Conservation (phyloP, 2,797 vertebrate species). For the Rhincodon typus region DNA sequence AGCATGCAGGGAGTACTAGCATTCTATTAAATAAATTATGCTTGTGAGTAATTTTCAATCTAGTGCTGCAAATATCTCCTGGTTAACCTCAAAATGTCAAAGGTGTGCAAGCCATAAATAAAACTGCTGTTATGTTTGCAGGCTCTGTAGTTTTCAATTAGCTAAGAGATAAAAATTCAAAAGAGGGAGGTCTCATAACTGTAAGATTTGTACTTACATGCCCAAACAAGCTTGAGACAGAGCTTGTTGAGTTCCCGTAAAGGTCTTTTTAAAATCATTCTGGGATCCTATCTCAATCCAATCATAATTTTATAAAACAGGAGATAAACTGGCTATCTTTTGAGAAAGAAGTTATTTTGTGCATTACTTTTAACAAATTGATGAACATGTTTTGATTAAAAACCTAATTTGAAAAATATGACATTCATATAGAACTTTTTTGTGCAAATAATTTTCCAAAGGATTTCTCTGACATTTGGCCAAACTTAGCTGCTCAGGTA, state of each 20-base stretch:
- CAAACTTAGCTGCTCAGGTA: not conserved
- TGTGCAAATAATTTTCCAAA: not conserved
- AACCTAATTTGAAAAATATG: not conserved
- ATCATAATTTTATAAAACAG: not conserved
- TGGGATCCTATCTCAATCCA: not conserved
- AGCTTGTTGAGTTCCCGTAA: not conserved
- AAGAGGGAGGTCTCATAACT: not conserved
- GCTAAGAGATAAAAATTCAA: not conserved
- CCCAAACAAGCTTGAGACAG: too few species aligned
- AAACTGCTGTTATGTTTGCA: too few species aligned
- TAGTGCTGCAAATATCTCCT: constrained; percentile 18
- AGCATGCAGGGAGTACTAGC: not conserved
- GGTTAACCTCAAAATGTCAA: not conserved
- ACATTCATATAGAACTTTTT: not conserved
- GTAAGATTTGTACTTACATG: not conserved
- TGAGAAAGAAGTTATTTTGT: not conserved
- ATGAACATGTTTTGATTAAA: not conserved
- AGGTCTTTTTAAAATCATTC: not conserved
- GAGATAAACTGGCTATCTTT: not conserved
- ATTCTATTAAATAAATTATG: not conserved
- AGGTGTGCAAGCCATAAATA: not conserved
- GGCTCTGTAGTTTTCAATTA: not conserved
- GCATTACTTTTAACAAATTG: not conserved
- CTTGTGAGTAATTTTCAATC: constrained; percentile 22
- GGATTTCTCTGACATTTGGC: not conserved